These are phyloP conservation scores for Cairina moschata DNA, from an alignment of 2,113 vertebrate genomes.

Conservation along the genomic window DNA sequence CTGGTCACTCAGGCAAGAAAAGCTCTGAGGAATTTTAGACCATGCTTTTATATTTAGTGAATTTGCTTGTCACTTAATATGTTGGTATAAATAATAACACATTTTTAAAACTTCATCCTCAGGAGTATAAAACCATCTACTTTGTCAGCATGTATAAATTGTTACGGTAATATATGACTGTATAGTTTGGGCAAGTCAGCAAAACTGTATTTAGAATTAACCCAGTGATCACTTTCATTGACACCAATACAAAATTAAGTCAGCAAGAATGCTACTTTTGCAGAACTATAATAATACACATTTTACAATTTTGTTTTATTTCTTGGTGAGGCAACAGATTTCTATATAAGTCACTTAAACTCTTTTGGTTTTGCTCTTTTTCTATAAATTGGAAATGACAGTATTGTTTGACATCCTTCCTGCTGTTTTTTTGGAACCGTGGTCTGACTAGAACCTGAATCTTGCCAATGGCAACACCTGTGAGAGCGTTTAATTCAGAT, in stretches of 20 bases:
- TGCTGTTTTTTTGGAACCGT: background rate
- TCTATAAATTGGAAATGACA: background rate
- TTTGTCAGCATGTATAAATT: background rate
- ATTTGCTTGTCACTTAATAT: background rate
- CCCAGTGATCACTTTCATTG: constrained; percentile 41
- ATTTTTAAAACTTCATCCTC: constrained; percentile 36
- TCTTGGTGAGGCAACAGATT: background rate
- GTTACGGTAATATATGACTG: constrained; percentile 7
- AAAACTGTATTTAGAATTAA: constrained; percentile 57
- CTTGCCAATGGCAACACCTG: background rate
- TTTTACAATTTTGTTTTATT: background rate
- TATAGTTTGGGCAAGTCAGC: constrained; percentile 21
- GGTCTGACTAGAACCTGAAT: background rate
- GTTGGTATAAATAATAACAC: background rate
- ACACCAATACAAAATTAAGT: background rate
- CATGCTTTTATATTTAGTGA: background rate
- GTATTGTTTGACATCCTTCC: background rate
- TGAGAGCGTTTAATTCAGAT: background rate
- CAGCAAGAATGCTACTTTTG: background rate
- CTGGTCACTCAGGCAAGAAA: background rate
- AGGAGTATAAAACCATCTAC: background rate
- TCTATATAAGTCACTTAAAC: background rate
- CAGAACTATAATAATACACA: background rate
- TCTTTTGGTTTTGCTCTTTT: background rate
- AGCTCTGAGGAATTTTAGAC: background rate